Percentiles rank a stretch among this genome's conserved stretches.
These are phyloP conservation scores for Mus caroli DNA, from an alignment of 2,797 vertebrate species.

Conservation along the genomic window DNA sequence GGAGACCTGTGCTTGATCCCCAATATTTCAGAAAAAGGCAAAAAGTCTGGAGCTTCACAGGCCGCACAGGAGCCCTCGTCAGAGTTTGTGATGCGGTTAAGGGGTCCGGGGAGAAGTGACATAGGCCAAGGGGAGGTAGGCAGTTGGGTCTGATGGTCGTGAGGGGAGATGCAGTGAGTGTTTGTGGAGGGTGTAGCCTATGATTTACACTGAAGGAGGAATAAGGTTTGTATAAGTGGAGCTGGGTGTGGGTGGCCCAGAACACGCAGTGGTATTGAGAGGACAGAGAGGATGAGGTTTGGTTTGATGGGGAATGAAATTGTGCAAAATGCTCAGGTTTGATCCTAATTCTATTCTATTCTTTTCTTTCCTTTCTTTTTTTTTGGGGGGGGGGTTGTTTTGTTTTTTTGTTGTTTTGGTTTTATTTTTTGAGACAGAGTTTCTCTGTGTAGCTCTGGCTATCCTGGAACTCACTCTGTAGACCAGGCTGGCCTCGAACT, in stretches of 20 bases:
- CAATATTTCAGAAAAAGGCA: background rate
- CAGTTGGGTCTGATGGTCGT: background rate
- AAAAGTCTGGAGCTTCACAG: background rate
- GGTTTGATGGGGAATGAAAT: slow-evolving; percentile 14
- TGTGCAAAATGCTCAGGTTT: background rate
- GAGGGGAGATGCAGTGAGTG: background rate
- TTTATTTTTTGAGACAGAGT: background rate
- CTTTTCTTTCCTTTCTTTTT: background rate
- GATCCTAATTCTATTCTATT: background rate
- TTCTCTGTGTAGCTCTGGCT: background rate
- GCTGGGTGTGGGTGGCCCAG: background rate
- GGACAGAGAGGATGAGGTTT: slow-evolving; percentile 30
- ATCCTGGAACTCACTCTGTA: background rate
- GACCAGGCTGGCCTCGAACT: background rate
- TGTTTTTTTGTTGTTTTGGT: background rate
- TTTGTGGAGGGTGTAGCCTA: background rate
- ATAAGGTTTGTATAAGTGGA: background rate
- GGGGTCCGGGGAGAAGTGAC: background rate
- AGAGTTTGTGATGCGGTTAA: slow-evolving; percentile 10
- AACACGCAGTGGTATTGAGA: background rate
- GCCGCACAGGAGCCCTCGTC: background rate
- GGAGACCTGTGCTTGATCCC: background rate
- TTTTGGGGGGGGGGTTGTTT: too few relatives aligned
- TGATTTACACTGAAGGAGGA: slow-evolving; percentile 3
- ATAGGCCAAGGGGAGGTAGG: background rate